Base-by-base conservation (phyloP, 2,113 vertebrate genomes). In the Piaya cayana region DNA sequence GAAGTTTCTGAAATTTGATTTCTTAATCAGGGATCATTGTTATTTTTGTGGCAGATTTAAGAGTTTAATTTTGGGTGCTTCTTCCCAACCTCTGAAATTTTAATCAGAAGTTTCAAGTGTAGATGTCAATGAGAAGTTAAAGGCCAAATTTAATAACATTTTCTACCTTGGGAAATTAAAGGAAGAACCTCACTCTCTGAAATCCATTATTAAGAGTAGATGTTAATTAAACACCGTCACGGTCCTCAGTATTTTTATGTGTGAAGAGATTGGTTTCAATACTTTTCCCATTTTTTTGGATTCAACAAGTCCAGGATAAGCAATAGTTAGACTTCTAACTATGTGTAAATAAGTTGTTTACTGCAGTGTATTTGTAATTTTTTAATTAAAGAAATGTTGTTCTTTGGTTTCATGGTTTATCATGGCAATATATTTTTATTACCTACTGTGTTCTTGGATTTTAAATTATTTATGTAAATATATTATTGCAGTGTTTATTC, bases 391-490 rank as follows among this genome's bases (percentile, higher is more conserved):
- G 90, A 82, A 94, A 84, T 68, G 68, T 95, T 96, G 91, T 97
- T 96, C 95, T 97, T 90, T 92, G 94, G 92, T 97, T 98, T 97
- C 97, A 45, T 95, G 93, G 95, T 97, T 98, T 98, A 97, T 98
- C 97, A 91, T 96, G 88, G 97, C 96, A 97, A 97, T 98, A 97
- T 97, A 91, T 98, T 98, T 97, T 97, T 97, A 98, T 97, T 96
- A 92, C 97, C 95, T 96, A 78, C 93, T 95, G 82, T 96, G 96
- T 97, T 96, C 67, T 95, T 93, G 97, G 71, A 97, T 95, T 98
- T 98, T 98, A 98, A 97, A 98, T 98, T 98, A 98, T 98, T 98
- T 98, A 98, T 98, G 96, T 95, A 98, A 98, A 98, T 98, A 56
- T 91, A 96, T 96, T 97, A 94, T 84, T 76, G 58, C 59, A 23